Evolutionary conservation across 2,113 vertebrate genomes (phyloP).

Genomic region (Pelecanoides urinatrix): DNA sequence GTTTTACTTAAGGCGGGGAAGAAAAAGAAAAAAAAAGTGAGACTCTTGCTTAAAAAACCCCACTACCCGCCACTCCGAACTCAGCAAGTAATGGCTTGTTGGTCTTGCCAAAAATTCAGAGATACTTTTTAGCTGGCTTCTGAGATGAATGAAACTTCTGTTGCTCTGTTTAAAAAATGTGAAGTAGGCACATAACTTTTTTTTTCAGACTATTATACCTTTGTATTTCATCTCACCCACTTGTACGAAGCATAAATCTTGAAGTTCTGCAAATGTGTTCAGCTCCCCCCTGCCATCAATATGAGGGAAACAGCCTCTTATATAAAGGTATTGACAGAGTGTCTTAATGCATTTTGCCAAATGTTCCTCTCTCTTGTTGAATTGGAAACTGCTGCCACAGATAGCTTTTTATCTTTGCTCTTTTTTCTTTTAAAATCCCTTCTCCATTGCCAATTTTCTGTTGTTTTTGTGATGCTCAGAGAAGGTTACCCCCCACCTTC

Average conservation of each 20-base stretch:
- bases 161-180: background rate
- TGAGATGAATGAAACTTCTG: background rate
- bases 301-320: background rate
- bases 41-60: background rate
- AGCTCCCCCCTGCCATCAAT: background rate
- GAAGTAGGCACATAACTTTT: background rate
- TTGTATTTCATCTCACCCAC: background rate
- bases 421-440: background rate
- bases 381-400: background rate
- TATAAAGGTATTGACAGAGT: background rate
- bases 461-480: background rate
- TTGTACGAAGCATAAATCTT: background rate
- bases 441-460: background rate
- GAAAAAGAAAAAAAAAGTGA: background rate
- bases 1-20: background rate
- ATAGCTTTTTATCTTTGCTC: background rate
- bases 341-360: background rate
- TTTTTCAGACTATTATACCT: background rate
- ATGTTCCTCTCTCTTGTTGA: background rate
- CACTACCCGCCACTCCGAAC: background rate
- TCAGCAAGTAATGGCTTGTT: background rate
- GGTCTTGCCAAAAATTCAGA: background rate
- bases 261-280: background rate
- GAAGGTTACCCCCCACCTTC: background rate
- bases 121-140: background rate